phyloP scores from a whole-genome alignment of 2,888 invertebrate species.

The Pseudoips prasinana region DNA sequence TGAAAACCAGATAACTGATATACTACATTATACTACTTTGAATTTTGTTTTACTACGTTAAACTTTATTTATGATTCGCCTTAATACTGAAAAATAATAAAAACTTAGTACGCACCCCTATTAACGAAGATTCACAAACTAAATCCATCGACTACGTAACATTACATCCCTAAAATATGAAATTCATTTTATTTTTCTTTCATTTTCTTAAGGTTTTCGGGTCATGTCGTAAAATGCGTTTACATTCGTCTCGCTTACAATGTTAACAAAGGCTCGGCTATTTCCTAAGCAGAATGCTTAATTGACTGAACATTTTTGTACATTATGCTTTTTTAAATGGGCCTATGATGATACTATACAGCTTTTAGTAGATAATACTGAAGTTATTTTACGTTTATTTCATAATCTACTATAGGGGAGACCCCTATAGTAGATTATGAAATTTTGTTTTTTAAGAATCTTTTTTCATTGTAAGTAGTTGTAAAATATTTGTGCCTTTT shows the following conservation, averaged over 20 bases:
- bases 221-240: slow-evolving; percentile 65
- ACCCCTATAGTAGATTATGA: too few species aligned
- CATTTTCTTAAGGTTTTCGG: slow-evolving; percentile 54
- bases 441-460: too few species aligned
- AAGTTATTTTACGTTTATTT: background rate
- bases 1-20: too few species aligned
- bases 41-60: too few species aligned
- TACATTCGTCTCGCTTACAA: slow-evolving; percentile 65
- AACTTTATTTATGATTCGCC: too few species aligned
- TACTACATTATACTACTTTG: too few species aligned
- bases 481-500: too few species aligned
- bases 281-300: slow-evolving; percentile 50
- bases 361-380: slow-evolving; percentile 18
- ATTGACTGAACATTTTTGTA: slow-evolving; percentile 46
- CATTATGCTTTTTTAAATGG: slow-evolving; percentile 32
- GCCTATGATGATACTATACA: slow-evolving; percentile 25
- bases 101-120: too few species aligned
- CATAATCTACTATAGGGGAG: too few species aligned
- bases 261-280: slow-evolving; percentile 63
- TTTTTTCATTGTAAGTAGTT: too few species aligned
- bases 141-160: background rate
- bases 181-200: slow-evolving; percentile 64
- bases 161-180: slow-evolving; percentile 42
- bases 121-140: too few species aligned
- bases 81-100: too few species aligned